Base-by-base conservation (phyloP, 2,888 invertebrate species). In the Julus scanicus region DNA sequence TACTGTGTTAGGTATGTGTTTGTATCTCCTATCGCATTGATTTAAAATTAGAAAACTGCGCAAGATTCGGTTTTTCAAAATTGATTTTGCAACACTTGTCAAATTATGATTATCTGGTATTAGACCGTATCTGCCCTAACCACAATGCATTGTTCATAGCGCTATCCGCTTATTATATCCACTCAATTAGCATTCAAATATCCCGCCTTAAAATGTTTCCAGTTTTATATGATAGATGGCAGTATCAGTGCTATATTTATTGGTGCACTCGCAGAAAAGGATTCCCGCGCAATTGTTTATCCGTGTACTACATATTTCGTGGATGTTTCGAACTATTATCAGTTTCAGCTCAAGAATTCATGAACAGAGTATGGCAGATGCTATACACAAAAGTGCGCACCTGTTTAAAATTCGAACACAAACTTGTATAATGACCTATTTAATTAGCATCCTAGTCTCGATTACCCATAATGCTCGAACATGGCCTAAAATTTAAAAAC, bases 401-500 rank as follows among this genome's bases (percentile, higher is more conserved):
- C 44, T 8, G 44, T 44, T 44, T 44, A 44, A 44, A 44, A 44
- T 44, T 44, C 44, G 8, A 44, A 44, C 44, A 44, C 44, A 44
- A 44, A 44, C 44, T 29, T 29, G 29, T 29, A 29, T 15, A 13
- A 5, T 57, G 57, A 57, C 17, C 17, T 57, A 57, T 15, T 17
- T 57, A 57, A 57, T 57, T 13, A 57, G 57, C 57, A 57, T 13
- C 1, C 49, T 13, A 49, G 11, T 13, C 57, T 71, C 71, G 1
- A 9, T 71, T 71, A 71, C 71, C 71, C 71, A 71, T 71, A 71
- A 71, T 71, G 71, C 71, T 29, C 71, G 71, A 71, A 71, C 71
- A 37, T 29, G 11, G 9, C 8, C n/a, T 5, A 71, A 71, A n/a
- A 71, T 29, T 71, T 29, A 29, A 29, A 63, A 6, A 8, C 20